Evolutionary conservation across 1,140 invertebrate species (phyloP), one percentile per base, ranked within the genome.

Genomic region (Ostrea denselamellosa): DNA sequence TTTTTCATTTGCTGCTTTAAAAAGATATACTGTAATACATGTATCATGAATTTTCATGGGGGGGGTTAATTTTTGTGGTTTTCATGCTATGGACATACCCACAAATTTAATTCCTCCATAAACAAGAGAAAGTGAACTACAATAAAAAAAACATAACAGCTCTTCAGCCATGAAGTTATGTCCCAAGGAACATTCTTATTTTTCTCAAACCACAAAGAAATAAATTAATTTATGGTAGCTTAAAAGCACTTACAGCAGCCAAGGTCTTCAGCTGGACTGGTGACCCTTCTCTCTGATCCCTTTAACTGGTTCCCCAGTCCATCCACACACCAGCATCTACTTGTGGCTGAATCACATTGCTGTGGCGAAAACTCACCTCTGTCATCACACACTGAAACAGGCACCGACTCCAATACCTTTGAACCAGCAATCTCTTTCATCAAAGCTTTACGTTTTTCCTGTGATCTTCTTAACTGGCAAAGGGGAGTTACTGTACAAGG

Each of bases 291-390:
- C 28, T 77, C 68, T 77, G 68, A 77, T 77, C 68, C 68, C 8
- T 22, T 44, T 19, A 86, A n/a, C 7, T 22, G 8, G n/a, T 71
- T 81, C 44, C 85, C 85, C 28, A 71, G 77, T 8, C 85, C 85
- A 82, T 88, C 85, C 22, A 88, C 87, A 88, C 87, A 88, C 87
- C 87, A 88, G 54, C 87, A 88, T 8, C 22, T 51, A 12, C n/a
- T 34, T 14, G 22, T 8, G n/a, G 10, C 65, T 17, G 54, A 14
- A 52, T 77, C 28, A 82, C 87, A 88, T 9, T 88, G 87, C 19
- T 88, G 87, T 44, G 68, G 84, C 14, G 62, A 51, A 58, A 88
- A 88, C 44, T 82, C 68, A 25, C 87, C 87, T 14, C 51, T 58
- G 19, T 81, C 87, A 82, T 82, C 85, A 88, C 87, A 88, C 53